These are phyloP conservation scores for Oligia strigilis DNA, from an alignment of 2,888 invertebrate species.

Conservation along the genomic window DNA sequence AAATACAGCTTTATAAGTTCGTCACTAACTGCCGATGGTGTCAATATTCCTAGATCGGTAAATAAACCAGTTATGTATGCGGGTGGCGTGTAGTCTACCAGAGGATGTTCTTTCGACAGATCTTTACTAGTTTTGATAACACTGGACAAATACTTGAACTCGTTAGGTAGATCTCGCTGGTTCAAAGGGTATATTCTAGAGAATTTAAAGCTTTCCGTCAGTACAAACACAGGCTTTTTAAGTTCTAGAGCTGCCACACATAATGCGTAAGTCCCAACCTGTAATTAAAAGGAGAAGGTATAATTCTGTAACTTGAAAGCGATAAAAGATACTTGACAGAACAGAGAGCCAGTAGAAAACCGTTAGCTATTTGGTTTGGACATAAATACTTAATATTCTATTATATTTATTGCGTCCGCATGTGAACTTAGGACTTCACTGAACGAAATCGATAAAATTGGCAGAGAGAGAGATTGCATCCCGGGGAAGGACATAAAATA, in stretches of 20 bases:
- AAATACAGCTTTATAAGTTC: slow-evolving; percentile 99
- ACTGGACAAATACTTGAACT: slow-evolving; percentile 93
- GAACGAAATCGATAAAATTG: no score
- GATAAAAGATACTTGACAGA: not conserved
- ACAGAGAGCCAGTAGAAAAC: not conserved
- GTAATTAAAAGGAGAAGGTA: slow-evolving; percentile 7
- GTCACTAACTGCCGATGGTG: slow-evolving; percentile 99
- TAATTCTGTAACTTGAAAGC: not conserved
- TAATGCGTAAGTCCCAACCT: slow-evolving; percentile 94
- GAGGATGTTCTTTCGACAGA: slow-evolving; percentile 93
- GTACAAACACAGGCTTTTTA: slow-evolving; percentile 98
- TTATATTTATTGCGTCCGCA: no score
- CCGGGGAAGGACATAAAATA: no score
- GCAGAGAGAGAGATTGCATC: no score
- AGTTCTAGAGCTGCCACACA: slow-evolving; percentile 96
- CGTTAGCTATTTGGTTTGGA: not conserved
- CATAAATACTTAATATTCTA: not conserved
- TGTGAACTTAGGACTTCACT: no score
- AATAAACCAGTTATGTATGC: slow-evolving; percentile 97
- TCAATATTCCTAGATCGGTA: slow-evolving; percentile 98
- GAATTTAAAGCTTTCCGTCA: slow-evolving; percentile 99
- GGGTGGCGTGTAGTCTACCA: slow-evolving; percentile 99
- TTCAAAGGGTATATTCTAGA: slow-evolving; percentile 97
- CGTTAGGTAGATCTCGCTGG: slow-evolving; percentile 96
- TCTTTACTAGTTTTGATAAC: slow-evolving; percentile 82